Evolutionary conservation across 1,140 invertebrate genomes (phyloP).

Genomic region (Phymastichus coffea): DNA sequence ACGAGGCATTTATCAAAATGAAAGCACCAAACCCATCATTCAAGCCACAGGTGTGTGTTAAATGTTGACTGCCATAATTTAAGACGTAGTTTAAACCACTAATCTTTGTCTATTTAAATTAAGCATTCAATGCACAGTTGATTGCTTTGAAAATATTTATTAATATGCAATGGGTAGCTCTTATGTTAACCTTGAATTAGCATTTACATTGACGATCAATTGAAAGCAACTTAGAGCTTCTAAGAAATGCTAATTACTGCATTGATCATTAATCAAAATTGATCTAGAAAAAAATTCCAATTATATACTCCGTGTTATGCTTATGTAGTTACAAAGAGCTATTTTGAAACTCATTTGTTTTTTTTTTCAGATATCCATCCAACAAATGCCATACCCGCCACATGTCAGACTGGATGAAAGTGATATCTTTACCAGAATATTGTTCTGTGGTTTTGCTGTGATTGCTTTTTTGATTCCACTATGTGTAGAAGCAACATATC

Average conservation of each 20-base stretch:
- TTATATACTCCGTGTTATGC: too few relatives aligned
- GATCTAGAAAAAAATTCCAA: too few relatives aligned
- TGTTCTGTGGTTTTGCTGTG: constrained; percentile 40
- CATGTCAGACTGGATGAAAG: constrained; percentile 39
- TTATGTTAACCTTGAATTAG: constrained; percentile 14
- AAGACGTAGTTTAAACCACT: too few relatives aligned
- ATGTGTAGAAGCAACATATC: constrained; percentile 46
- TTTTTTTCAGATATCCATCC: constrained; percentile 41
- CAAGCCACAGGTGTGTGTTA: constrained; percentile 30
- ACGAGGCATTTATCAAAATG: constrained; percentile 41
- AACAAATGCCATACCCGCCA: constrained; percentile 53
- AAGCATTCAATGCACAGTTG: constrained; percentile 7
- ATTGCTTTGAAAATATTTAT: constrained; percentile 14
- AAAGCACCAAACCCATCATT: constrained; percentile 21
- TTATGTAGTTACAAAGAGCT: neutral
- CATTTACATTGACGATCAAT: too few relatives aligned
- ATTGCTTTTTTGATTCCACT: constrained; percentile 47
- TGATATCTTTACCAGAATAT: constrained; percentile 35
- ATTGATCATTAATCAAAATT: too few relatives aligned
- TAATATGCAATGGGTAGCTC: constrained; percentile 13
- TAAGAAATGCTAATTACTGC: too few relatives aligned
- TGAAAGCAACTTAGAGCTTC: constrained; percentile 13
- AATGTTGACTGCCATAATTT: neutral
- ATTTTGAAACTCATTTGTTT: neutral
- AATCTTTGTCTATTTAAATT: too few relatives aligned